Evolutionary conservation across 2,797 vertebrate genomes (phyloP).

Genomic region (Coendou prehensilis): DNA sequence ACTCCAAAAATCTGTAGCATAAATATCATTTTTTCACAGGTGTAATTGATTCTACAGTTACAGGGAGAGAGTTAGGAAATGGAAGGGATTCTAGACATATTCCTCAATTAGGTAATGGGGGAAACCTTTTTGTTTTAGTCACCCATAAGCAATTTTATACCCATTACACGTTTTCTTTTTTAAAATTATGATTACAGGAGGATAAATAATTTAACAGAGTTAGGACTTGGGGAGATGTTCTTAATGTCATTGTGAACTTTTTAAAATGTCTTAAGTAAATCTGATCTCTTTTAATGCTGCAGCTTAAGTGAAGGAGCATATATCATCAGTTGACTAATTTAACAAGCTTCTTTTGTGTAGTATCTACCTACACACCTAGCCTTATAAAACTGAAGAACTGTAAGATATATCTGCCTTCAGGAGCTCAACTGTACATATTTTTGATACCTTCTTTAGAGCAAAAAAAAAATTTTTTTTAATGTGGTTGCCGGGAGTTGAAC

Average conservation of each 20-base stretch:
- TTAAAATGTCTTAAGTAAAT: background rate
- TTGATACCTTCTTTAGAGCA: conserved; percentile 21
- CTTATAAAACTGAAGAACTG: background rate
- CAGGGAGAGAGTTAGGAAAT: background rate
- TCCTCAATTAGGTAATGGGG: conserved; percentile 5
- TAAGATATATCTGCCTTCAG: background rate
- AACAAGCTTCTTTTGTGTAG: background rate
- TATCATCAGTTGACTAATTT: background rate
- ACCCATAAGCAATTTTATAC: background rate
- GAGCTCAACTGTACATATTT: background rate
- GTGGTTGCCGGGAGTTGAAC: no score
- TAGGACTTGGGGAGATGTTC: background rate
- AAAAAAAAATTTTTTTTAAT: no score
- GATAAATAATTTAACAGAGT: conserved; percentile 15
- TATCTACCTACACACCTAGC: background rate
- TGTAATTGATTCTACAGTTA: background rate
- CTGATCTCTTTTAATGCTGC: background rate
- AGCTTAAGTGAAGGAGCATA: background rate
- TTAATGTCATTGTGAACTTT: conserved; percentile 18
- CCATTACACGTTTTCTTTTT: conserved; percentile 34
- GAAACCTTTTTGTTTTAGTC: background rate
- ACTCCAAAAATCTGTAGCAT: background rate
- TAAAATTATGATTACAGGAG: background rate
- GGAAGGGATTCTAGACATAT: background rate
- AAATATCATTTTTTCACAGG: background rate